A percentile compares a stretch with the other conserved stretches of the same genome.
Conservation (phyloP, 2,888 invertebrate species). For the Didymodactylos carnosus region DNA sequence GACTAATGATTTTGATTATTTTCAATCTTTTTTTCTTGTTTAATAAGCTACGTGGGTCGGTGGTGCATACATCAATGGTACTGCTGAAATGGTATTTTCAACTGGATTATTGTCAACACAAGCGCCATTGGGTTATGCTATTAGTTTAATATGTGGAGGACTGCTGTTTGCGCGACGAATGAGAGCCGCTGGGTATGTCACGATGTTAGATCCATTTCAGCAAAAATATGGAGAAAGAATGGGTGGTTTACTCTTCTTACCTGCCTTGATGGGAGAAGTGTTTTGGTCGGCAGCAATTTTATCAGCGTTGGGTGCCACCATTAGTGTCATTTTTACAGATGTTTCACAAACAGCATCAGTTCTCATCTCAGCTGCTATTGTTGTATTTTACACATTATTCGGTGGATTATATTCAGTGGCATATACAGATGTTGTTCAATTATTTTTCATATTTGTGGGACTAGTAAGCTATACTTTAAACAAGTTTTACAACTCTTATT, state of each 20-base stretch:
- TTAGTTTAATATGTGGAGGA: slow-evolving; percentile 20
- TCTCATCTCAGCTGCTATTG: slow-evolving; percentile 18
- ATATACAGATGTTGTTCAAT: slow-evolving; percentile 22
- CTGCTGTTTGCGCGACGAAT: slow-evolving; percentile 23
- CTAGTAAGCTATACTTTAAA: slow-evolving; percentile 17
- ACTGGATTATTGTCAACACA: slow-evolving; percentile 16
- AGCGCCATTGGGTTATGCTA: slow-evolving; percentile 17
- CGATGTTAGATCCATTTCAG: slow-evolving; percentile 27
- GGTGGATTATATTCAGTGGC: slow-evolving; percentile 25
- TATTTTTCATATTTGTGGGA: slow-evolving; percentile 20
- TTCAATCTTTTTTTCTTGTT: too few species aligned
- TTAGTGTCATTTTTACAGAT: neutral
- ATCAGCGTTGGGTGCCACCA: slow-evolving; percentile 22
- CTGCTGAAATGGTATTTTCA: slow-evolving; percentile 16
- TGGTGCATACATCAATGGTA: slow-evolving; percentile 18
- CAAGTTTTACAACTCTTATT: neutral
- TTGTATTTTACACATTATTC: slow-evolving; percentile 22
- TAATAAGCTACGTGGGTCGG: slow-evolving; percentile 19
- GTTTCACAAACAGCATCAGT: neutral
- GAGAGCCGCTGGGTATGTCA: slow-evolving; percentile 22
- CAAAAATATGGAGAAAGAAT: slow-evolving; percentile 22
- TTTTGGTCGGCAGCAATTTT: slow-evolving; percentile 29
- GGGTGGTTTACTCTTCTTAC: slow-evolving; percentile 24
- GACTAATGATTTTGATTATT: neutral
- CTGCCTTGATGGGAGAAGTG: slow-evolving; percentile 24